Base-by-base conservation (phyloP, 2,888 invertebrate species). In the Bruchidius siliquastri region DNA sequence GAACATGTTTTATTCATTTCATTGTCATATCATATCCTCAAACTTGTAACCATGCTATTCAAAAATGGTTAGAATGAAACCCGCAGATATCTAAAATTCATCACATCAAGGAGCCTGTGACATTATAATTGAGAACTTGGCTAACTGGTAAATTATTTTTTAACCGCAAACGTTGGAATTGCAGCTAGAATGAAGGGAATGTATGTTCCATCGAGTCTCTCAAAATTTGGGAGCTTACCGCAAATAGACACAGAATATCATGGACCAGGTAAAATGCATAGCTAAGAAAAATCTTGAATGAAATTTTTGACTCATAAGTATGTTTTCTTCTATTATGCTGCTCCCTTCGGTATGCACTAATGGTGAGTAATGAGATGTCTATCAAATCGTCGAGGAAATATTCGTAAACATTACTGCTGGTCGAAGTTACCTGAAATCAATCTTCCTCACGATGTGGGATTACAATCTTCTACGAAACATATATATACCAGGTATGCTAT, bases 241-340 rank as follows among this genome's bases (percentile, higher is more conserved):
- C 89, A 90, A 73, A 88, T 89, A 79, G 89, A 89, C 84, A 87
- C 89, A 74, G 89, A 90, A 80, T 88, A 89, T 82, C 89, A 89
- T 82, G 89, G 90, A 78, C 84, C 89, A 90, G 90, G 90, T 90
- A 88, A 77, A 77, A 74, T 67, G 22, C 21, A 68, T 22, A 32
- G 49, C 2, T 49, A 0, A 20, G 71, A 72, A n/a, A 71, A 22
- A 66, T 74, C 70, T 8, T 13, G 1, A 49, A 20, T 20, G 69
- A 67, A 72, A 20, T 20, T n/a, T 22, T 22, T 0, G 32, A 70
- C n/a, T 68, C 68, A 49, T 67, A n/a, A n/a, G 68, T 68, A 68
- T 21, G 30, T 70, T 74, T 69, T 20, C 22, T 72, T 74, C 67
- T 71, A 72, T 72, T 68, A 32, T 71, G 66, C 68, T 67, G 49